Base-by-base conservation (phyloP, 2,113 vertebrate genomes). In the Hepsetus odoe region DNA sequence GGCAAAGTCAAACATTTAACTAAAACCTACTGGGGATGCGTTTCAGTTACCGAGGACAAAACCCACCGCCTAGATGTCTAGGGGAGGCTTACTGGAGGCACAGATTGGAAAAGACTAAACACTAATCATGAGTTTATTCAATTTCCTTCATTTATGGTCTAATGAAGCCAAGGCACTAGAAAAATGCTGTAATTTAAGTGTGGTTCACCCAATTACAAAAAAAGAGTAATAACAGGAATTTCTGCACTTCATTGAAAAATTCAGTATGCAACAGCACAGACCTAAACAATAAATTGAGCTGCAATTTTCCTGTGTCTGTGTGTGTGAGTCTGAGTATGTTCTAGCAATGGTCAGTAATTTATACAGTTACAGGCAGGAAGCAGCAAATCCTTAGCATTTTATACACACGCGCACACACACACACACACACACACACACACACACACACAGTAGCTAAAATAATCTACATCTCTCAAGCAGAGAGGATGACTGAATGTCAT, bases 401-500 rank as follows among this genome's bases (percentile, higher is more conserved):
- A 26, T 53, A 14, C 53, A 14, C 28, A 35, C 4, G n/a, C 12
- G 30, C 67, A 70, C 38, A 84, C 80, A 59, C 20, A 35, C 53
- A 72, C 44, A 61, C 20, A 33, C 62, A 77, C 44, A 64, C n/a
- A 11, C 38, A 84, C 80, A 59, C 20, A 35, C 53, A 72, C 44
- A 61, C 20, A 33, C 62, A 77, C 44, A 64, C n/a, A 11, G 49
- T 55, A 70, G 61, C 35, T 4, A 1, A 70, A 5, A 32, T 16
- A 61, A 30, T 61, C 55, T 58, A 58, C 55, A 77, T 70, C 56
- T 78, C 55, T 6, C 26, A 16, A 46, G 44, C 26, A 30, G 26
- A 58, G 30, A 28, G 56, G 56, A 58, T 30, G 30, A 61, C 58
- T 61, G 24, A 14, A 61, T 61, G 58, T 6, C 58, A 61, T 61